Base-by-base conservation (phyloP, 2,113 vertebrate genomes). In the Tetraodon nigroviridis region DNA sequence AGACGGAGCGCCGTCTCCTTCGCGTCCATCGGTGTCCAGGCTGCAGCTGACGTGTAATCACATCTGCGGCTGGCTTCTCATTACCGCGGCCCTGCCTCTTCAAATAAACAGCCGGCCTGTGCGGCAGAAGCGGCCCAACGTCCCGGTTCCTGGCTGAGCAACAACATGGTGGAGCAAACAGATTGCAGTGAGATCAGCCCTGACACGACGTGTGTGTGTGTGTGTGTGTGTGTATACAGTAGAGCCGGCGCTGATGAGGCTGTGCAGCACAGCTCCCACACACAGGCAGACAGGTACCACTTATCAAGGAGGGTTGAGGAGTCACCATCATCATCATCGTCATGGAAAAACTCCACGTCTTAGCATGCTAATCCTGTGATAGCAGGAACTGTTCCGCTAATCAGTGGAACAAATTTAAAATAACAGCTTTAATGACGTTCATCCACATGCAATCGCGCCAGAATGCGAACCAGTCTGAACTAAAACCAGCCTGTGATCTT, bases 111-210 rank as follows among this genome's bases (percentile, higher is more conserved):
- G 42, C 1, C 21, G 52, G 75, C 72, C 78, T 79, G 59, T 58
- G 71, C 73, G 72, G 66, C 70, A 59, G n/a, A 61, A 22, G 42
- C 66, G 75, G 72, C 76, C 73, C 69, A 46, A 71, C 82, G 71
- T 74, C 73, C 84, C 78, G 73, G 63, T 76, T 86, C 76, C 82
- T 86, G 71, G 50, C 68, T 51, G 79, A 81, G 76, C 82, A 64
- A 58, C 80, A 82, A 80, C 83, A 70, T 83, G 79, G 64, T 82
- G 82, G 86, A 88, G 86, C 81, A 89, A 89, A 86, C 83, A 84
- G 76, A 82, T 81, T 76, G 68, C 64, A 42, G 60, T 69, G 79
- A 84, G 87, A 87, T 85, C 84, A 69, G 81, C 57, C 59, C 58
- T 52, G 77, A 76, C 72, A 40, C 67, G 44, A 17, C 37, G 62